A percentile compares a stretch with the other conserved stretches of the same genome.
Conservation (phyloP, 2,113 vertebrate species). For the Riparia riparia region DNA sequence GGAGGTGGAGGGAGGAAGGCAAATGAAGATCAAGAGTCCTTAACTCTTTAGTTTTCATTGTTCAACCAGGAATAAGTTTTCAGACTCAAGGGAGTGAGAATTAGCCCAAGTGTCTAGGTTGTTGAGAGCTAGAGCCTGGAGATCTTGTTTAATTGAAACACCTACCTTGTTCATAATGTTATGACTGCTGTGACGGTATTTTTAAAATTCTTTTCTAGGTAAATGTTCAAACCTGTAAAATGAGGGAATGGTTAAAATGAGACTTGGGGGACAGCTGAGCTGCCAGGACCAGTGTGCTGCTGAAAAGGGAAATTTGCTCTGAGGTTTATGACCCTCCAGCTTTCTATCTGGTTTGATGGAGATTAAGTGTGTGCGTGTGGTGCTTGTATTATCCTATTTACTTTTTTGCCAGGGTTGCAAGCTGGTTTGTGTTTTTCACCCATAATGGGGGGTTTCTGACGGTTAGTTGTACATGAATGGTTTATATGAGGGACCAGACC, state of each 20-base stretch:
- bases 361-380: accelerated
- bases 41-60: background rate
- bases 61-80: background rate
- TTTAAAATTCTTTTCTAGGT: background rate
- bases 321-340: background rate
- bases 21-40: background rate
- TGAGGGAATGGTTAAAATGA: background rate
- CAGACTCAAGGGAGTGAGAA: background rate
- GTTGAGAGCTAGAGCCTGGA: background rate
- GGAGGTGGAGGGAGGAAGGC: no score
- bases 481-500: background rate
- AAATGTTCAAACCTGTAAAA: background rate
- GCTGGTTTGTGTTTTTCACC: background rate
- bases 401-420: background rate
- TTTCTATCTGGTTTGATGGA: background rate
- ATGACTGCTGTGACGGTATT: background rate
- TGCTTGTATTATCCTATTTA: background rate
- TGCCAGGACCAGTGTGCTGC: background rate
- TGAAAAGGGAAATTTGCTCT: background rate
- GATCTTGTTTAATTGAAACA: background rate
- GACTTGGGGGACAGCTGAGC: background rate
- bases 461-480: background rate
- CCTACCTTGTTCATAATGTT: background rate
- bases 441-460: background rate
- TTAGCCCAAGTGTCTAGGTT: background rate